A percentile compares a stretch with the other conserved stretches of the same genome.
phyloP scores from a whole-genome alignment of 2,888 invertebrate genomes.

The Drosophila nr. medialis region DNA sequence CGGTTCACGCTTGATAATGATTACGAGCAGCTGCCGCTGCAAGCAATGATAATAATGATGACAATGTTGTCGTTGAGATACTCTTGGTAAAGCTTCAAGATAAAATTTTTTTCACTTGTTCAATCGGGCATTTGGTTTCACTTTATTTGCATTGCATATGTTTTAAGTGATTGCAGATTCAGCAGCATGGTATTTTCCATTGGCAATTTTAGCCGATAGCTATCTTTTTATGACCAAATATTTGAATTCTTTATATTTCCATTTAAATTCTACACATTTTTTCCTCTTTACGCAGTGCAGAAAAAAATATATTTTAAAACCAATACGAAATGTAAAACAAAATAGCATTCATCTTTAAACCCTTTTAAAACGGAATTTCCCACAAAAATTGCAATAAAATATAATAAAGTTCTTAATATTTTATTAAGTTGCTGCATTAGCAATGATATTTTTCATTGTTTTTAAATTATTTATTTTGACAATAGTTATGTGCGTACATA shows the following conservation, averaged over 20 bases:
- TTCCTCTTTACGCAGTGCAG: neutral
- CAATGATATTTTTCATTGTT: too few species aligned
- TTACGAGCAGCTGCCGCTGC: constrained; percentile 40
- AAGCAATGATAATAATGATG: constrained; percentile 23
- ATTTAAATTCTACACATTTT: neutral
- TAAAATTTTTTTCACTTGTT: constrained; percentile 5
- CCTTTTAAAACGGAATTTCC: neutral
- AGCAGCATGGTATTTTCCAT: neutral
- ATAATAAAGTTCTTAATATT: too few species aligned
- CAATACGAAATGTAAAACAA: neutral
- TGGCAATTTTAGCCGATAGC: neutral
- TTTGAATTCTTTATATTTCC: neutral
- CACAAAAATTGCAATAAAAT: too few species aligned
- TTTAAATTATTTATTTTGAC: too few species aligned
- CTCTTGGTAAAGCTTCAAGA: constrained; percentile 11
- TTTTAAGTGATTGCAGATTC: neutral
- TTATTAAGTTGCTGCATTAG: too few species aligned
- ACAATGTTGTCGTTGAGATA: constrained; percentile 23
- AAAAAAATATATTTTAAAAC: neutral
- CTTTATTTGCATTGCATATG: constrained; percentile 30
- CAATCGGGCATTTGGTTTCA: neutral
- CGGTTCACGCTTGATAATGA: constrained; percentile 42
- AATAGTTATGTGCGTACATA: too few species aligned
- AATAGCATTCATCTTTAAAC: neutral
- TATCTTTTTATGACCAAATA: neutral